Percentiles rank a stretch among this genome's conserved stretches.
These are phyloP conservation scores for Phalangium opilio DNA, from an alignment of 2,888 invertebrate genomes.

Conservation along the genomic window DNA sequence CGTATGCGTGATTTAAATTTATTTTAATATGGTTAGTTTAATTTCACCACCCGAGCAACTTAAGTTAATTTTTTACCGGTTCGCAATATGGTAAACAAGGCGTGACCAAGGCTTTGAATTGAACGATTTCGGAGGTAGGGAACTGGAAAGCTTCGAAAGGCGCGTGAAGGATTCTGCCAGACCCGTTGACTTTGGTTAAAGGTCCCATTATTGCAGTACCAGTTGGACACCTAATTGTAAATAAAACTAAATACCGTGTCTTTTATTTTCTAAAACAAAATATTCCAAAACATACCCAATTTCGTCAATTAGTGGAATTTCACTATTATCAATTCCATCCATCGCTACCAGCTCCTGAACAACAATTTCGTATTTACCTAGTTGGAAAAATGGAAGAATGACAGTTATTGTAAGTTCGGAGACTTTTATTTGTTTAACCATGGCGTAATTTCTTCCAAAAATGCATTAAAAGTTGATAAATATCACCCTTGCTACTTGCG, in stretches of 20 bases:
- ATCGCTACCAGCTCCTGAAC: conserved; percentile 84
- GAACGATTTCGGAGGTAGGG: conserved; percentile 84
- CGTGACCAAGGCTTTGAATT: conserved; percentile 86
- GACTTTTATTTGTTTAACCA: too few species aligned
- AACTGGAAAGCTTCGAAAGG: conserved; percentile 94
- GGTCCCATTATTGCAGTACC: conserved; percentile 90
- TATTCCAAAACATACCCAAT: conserved; percentile 44
- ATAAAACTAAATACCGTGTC: background rate
- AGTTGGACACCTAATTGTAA: conserved; percentile 51
- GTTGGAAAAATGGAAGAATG: too few species aligned
- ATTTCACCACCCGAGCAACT: too few species aligned
- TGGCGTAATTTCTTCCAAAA: too few species aligned
- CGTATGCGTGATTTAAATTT: too few species aligned
- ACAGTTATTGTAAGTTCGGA: too few species aligned
- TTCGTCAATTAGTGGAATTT: conserved; percentile 79
- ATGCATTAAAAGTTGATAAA: too few species aligned
- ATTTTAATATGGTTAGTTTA: too few species aligned
- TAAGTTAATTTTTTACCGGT: too few species aligned
- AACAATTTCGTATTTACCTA: conserved; percentile 73
- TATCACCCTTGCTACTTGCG: too few species aligned
- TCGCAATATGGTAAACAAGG: conserved; percentile 87
- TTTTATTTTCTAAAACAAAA: background rate
- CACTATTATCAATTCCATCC: conserved; percentile 83
- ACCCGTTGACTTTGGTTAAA: conserved; percentile 53
- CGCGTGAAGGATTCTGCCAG: conserved; percentile 55